Evolutionary conservation across 1,140 invertebrate species (phyloP).

Genomic region (Zaprionus taronus): DNA sequence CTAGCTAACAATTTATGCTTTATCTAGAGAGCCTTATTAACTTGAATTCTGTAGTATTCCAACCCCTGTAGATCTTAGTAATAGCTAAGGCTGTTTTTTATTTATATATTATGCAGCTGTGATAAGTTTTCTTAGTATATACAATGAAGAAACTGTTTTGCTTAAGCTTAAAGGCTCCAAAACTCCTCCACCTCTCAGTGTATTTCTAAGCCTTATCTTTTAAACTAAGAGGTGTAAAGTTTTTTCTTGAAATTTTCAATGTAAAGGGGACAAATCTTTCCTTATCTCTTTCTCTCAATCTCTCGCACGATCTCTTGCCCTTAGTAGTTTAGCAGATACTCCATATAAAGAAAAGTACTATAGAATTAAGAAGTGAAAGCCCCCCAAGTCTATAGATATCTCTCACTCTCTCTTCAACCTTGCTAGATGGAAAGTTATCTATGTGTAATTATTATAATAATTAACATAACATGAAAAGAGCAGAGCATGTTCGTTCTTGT

Average conservation of each 20-base stretch:
- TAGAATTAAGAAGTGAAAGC: background rate
- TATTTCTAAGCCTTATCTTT: too few species aligned
- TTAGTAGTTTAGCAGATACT: background rate
- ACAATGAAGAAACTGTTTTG: too few species aligned
- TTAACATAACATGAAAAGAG: constrained; percentile 9
- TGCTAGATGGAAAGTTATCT: constrained; percentile 8
- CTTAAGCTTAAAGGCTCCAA: background rate
- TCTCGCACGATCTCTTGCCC: background rate
- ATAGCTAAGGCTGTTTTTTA: too few species aligned
- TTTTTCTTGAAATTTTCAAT: background rate
- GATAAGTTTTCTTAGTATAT: too few species aligned
- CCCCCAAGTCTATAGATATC: background rate
- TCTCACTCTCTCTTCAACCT: constrained; percentile 1
- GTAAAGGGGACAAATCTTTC: background rate
- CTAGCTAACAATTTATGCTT: background rate
- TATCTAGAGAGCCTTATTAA: too few species aligned
- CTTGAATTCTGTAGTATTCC: too few species aligned
- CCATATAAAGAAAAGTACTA: background rate
- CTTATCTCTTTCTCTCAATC: background rate
- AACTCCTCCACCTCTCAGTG: background rate
- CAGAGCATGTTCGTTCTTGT: constrained; percentile 18
- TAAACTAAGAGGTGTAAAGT: background rate
- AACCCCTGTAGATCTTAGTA: background rate
- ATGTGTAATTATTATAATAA: constrained; percentile 15
- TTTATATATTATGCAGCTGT: too few species aligned